Evolutionary conservation across 1,140 invertebrate genomes (phyloP), one percentile per base, ranked within the genome.

Genomic region (Stegodyphus mimosarum): DNA sequence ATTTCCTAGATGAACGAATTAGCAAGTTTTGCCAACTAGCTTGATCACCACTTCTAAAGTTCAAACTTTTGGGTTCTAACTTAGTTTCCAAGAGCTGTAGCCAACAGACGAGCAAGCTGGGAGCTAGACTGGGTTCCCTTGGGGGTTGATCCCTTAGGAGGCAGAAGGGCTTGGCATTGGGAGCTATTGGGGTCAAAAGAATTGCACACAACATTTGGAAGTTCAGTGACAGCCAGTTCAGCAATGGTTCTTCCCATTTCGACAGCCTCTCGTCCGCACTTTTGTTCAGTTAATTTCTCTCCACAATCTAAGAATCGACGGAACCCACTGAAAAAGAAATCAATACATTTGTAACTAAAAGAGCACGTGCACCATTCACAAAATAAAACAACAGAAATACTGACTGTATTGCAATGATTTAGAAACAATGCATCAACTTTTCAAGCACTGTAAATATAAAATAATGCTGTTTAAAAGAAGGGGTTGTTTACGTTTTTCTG

Each of bases 61-160:
- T 33, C 33, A 33, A 3, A 33, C 33, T 1, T 33, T 33, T 33
- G 33, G 33, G 33, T 33, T 33, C 1, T 33, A 33, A 33, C 55
- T 86, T 87, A 87, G 75, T 86, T 87, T 72, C 87, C 87, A 13
- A 87, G 71, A 55, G 81, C 81, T 9, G 87, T 83, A 7, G 87
- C 81, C 18, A 87, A 60, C n/a, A 87, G 87, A 6, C 87, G 75
- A 6, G 87, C 81, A 13, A 87, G 13, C 50, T 84, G 79, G 9
- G 87, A 87, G 13, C 50, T 69, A n/a, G 87, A 87, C 15, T 86
- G 83, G 53, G 83, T 85, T 6, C 79, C 84, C 10, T 76, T 84
- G n/a, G 87, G 83, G 5, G 74, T 79, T 4, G 83, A 76, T 6
- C 87, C 87, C 17, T 80, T 86, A 5, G 83, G 70, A 6, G 87